phyloP scores from a whole-genome alignment of 2,113 vertebrate species.

The Saguinus midas region DNA sequence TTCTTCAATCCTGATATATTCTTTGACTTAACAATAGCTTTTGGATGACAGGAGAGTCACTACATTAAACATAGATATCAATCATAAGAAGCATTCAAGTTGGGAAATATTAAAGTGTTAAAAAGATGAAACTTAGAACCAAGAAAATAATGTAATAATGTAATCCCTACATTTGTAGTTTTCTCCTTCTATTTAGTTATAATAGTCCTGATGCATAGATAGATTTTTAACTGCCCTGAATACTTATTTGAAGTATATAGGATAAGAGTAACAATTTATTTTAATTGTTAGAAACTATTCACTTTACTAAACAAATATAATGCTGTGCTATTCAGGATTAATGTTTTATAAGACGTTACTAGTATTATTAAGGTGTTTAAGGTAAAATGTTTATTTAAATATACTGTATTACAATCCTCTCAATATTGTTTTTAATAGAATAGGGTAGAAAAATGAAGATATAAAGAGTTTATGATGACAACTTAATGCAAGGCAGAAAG shows the following conservation, averaged over 20 bases:
- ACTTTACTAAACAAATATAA: neutral
- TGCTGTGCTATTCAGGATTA: neutral
- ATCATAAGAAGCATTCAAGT: neutral
- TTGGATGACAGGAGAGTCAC: neutral
- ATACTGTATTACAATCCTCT: neutral
- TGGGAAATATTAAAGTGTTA: slow-evolving; percentile 7
- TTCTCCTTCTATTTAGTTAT: neutral
- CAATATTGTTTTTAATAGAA: neutral
- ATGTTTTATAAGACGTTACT: neutral
- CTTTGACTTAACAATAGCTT: neutral
- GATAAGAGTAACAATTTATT: neutral
- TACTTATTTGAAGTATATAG: slow-evolving; percentile 24
- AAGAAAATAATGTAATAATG: neutral
- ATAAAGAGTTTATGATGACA: neutral
- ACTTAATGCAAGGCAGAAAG: neutral
- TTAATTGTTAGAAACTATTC: slow-evolving; percentile 6
- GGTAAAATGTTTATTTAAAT: neutral
- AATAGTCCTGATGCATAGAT: neutral
- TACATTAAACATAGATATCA: neutral
- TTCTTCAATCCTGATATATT: neutral
- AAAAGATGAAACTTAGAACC: neutral
- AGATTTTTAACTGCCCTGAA: neutral
- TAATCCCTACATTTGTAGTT: neutral
- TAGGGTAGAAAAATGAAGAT: neutral
- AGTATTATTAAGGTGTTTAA: neutral